Evolutionary conservation across 1,140 invertebrate species (phyloP), one percentile per base, ranked within the genome.

Genomic region (Panulirus ornatus): DNA sequence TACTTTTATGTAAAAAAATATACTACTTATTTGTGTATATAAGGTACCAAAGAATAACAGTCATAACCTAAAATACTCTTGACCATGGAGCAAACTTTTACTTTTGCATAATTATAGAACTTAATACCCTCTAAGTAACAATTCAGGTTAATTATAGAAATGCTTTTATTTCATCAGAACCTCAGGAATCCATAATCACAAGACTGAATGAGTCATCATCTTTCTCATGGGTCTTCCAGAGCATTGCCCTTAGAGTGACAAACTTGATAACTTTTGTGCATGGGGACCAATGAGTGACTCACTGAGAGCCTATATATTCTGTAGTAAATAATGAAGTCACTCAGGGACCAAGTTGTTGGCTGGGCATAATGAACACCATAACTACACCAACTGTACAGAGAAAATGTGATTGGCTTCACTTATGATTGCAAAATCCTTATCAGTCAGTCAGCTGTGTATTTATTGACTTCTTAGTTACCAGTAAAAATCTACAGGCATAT

Each of bases 221-320:
- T 66, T 66, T 63, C 22, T 66, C 58, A 30, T 66, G n/a, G 58
- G 58, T 66, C 58, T 66, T 66, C 58, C 58, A 66, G 58, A 66
- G 58, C 5, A 30, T 30, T 66, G 5, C 58, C 3, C 58, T 27
- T 63, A 30, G n/a, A 27, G 58, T 66, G 58, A 27, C 3, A 27
- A 66, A 30, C n/a, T 30, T 14, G n/a, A 66, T 22, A 66, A 66
- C n/a, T 0, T 66, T 0, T 66, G n/a, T 66, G 58, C 11, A 66
- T 30, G n/a, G 58, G 58, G 22, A 27, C n/a, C 58, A 27, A 11
- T 27, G n/a, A 66, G 58, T 66, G 58, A 66, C 58, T 54, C 51
- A 54, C 51, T 66, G 58, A 66, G 58, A 66, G 51, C 27, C 58
- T 66, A 66, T 27, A 0, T 66, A 27, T 27, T 27, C n/a, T 66